phyloP scores from a whole-genome alignment of 2,113 vertebrate genomes.

The Dolichallabes microphthalmus region DNA sequence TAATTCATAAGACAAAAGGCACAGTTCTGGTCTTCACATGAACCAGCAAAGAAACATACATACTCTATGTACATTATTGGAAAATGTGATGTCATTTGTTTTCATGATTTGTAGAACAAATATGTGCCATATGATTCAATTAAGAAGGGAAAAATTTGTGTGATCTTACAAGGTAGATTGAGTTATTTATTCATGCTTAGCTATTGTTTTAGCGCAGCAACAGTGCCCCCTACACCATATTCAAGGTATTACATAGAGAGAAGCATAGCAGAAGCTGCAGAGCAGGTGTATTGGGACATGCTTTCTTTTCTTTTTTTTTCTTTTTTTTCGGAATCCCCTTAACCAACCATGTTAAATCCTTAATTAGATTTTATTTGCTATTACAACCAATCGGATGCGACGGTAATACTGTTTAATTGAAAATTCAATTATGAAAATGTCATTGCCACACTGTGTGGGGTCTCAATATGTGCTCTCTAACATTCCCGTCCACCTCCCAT shows the following conservation, averaged over 20 bases:
- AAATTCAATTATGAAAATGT: neutral
- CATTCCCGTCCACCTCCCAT: neutral
- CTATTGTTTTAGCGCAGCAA: slow-evolving; percentile 54
- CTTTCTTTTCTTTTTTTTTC: neutral
- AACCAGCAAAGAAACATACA: neutral
- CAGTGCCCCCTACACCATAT: slow-evolving; percentile 67
- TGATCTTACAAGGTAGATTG: neutral
- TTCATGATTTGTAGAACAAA: slow-evolving; percentile 14
- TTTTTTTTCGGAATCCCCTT: neutral
- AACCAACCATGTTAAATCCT: neutral
- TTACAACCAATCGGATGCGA: neutral
- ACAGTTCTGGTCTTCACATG: neutral
- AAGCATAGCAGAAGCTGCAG: neutral
- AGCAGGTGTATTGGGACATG: neutral
- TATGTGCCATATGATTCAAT: slow-evolving; percentile 14
- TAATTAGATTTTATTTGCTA: neutral
- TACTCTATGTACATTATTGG: neutral
- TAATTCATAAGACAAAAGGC: slow-evolving; percentile 1
- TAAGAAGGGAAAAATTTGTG: slow-evolving; percentile 25
- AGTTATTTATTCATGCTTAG: neutral
- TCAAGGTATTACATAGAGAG: neutral
- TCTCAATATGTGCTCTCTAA: too few species aligned
- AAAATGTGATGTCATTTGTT: slow-evolving; percentile 29
- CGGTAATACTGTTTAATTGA: neutral
- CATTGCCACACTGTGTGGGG: neutral